Evolutionary conservation across 2,888 invertebrate species (phyloP), one percentile per base, ranked within the genome.

Genomic region (Parthenolecanium corni): DNA sequence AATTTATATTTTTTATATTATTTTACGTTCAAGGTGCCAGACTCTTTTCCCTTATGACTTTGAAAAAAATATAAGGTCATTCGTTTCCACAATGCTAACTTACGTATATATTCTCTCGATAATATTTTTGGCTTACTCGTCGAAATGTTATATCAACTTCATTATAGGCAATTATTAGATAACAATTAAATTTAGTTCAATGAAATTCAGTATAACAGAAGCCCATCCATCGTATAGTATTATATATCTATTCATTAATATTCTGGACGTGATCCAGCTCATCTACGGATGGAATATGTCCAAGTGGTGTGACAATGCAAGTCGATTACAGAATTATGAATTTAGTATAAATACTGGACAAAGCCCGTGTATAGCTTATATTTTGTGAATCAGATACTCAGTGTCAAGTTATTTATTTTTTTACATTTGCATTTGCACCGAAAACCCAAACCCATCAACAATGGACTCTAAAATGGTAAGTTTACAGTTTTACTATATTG

Each of bases 401-500:
- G 31, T 31, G 31, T 6, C 31, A 31, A 31, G 31, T 31, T 6
- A 31, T 31, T 31, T 31, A n/a, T 40, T 52, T 40, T 18, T 52
- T 38, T 25, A 20, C 18, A 21, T 38, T 36, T 54, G 38, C 54
- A n/a, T 42, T 54, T 21, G 31, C 16, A 36, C 23, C 6, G 16
- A 2, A 54, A 40, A 3, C 14, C 16, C 16, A 53, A 53, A 53
- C 31, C 42, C 42, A 54, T 23, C 23, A 23, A 25, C 25, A 23
- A 57, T 57, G 57, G 57, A 57, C 31, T 57, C 57, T 18, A 57
- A 44, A 57, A 57, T 57, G 57, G 57, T 57, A 31, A 46, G 57
- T 31, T 24, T 24, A 24, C 24, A 31, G 31, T 31, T 31, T 31
- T 31, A n/a, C n/a, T n/a, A n/a, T n/a, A n/a, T n/a, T n/a, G n/a